Base-by-base conservation (phyloP, 1,140 invertebrate species). In the Oedothorax gibbosus region DNA sequence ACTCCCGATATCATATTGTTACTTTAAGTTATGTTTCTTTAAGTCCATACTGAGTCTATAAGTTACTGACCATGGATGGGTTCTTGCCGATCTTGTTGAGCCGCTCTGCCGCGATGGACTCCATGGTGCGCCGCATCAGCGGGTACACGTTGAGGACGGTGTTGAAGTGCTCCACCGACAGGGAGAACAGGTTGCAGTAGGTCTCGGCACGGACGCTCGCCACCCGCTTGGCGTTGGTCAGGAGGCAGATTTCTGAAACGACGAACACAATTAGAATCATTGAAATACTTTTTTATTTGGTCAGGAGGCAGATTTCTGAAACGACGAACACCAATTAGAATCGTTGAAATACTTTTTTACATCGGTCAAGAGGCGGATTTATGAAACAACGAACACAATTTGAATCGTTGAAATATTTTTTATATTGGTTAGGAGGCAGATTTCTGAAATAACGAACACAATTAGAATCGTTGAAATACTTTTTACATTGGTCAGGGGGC, bases 21-120 rank as follows among this genome's bases (percentile, higher is more conserved):
- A n/a, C n/a, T n/a, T n/a, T n/a, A n/a, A n/a, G n/a, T n/a, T n/a
- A 35, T 35, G 5, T 35, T 35, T 2, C 5, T 35, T 2, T 35
- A 35, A 35, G 35, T 5, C 1, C 1, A 35, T 35, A 35, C 35
- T 35, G 35, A 5, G 35, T 35, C 1, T 35, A 5, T 35, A 35
- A 2, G 35, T 35, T 35, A 35, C 35, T 35, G 86, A 99, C 96
- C 88, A 99, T 93, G 89, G 96, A 98, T 65, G 97, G 97, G 92
- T 99, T 98, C 92, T 98, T 99, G 76, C 98, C 98, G 89, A 99
- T 98, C 92, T 99, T 99, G 91, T 98, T 98, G 87, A 99, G 92
- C 91, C 95, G 94, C 92, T 99, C 97, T 88, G 97, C 98, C 88
- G 97, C 98, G 87, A 99, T 97, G 90, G 96, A 98, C 92, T 99